Base-by-base conservation (phyloP, 1,140 invertebrate species). In the Brachionus paranguensis region DNA sequence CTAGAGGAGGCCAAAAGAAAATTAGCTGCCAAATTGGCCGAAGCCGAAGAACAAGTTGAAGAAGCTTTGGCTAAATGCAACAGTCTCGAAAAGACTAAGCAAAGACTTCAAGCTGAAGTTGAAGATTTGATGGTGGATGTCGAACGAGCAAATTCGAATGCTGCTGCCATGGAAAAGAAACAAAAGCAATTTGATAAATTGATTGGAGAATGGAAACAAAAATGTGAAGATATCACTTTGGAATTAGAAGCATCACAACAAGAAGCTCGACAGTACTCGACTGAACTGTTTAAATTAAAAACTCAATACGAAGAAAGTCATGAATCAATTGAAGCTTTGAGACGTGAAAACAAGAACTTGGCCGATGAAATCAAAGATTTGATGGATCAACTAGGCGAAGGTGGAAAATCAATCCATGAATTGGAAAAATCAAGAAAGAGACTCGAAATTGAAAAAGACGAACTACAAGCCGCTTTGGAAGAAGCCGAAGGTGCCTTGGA, bases 1-100 rank as follows among this genome's bases (percentile, higher is more conserved):
- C 92, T 99, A 86, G 97, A 99, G 91, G 94, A 96, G 89, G 97
- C 99, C 91, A 99, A 99, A 91, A 97, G 99, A 88, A 97, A 99
- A 89, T 93, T 99, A 3, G 96, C 99, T 91, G 95, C 96, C 84
- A 97, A 97, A 87, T 92, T 99, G 79, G 97, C 99, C 90, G 97
- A 99, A 91, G 97, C 97, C 86, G 97, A 99, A 91, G 93, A 98
- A 65, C 86, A 86, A 83, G 86, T 88, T 41, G 76, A 85, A 90
- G 94, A 95, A 53, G 94, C 99, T 88, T 96, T 98, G 92, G 94
- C 95, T 90, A 98, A 98, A 92, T 94, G 95, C 88, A 93, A 95
- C 87, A 94, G 94, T 84, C 92, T 99, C 84, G 97, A 99, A 89
- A 99, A 99, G 92, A 96, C 95, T 89, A 98, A 98, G 90, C 93